phyloP scores from a whole-genome alignment of 2,888 invertebrate species.

The Willowsia nigromaculata region DNA sequence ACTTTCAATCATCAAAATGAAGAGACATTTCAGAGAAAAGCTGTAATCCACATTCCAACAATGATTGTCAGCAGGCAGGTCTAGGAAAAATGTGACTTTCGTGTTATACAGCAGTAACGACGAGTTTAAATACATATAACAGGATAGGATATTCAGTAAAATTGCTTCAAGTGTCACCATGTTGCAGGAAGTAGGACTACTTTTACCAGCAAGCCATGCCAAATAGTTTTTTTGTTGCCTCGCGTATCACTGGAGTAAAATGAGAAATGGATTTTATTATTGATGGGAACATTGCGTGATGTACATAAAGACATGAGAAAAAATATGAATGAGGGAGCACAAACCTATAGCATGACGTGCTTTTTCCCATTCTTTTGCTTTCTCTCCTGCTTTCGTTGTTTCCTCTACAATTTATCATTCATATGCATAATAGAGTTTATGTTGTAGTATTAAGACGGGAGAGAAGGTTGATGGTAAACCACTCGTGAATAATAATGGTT shows the following conservation, averaged over 20 bases:
- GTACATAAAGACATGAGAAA: conserved; percentile 3
- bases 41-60: not conserved
- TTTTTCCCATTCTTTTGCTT: not conserved
- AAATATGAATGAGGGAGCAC: not conserved
- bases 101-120: not conserved
- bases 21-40: not conserved
- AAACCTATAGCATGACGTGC: not conserved
- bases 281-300: conserved; percentile 67
- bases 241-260: not conserved
- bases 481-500: conserved; percentile 23
- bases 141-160: not conserved
- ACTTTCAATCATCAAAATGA: not conserved
- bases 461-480: conserved; percentile 6
- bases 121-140: not conserved
- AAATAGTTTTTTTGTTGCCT: too few species aligned
- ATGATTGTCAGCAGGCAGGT: not conserved
- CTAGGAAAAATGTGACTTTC: not conserved
- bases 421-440: not conserved
- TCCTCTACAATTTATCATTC: not conserved
- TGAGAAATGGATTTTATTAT: conserved; percentile 53
- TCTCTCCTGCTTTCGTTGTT: not conserved
- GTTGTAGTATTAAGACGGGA: not conserved
- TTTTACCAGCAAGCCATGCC: too few species aligned
- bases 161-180: not conserved
- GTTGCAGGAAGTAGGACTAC: not conserved